Evolutionary conservation across 2,888 invertebrate genomes (phyloP).

Genomic region (Drosophila mettleri): DNA sequence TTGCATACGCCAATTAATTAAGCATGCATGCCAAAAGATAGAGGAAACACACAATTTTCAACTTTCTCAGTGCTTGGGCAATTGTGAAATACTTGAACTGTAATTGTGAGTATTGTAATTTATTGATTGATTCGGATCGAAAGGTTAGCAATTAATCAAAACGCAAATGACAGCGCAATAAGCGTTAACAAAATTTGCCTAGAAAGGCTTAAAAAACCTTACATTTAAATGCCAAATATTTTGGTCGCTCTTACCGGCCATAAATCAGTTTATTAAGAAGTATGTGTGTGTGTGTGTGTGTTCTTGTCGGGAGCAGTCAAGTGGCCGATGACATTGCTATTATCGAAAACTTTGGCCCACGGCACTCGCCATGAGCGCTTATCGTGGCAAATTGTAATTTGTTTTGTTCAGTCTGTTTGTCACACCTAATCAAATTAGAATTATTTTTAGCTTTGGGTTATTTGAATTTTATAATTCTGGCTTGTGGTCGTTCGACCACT

Average conservation of each 20-base stretch:
- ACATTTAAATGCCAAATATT: slow-evolving; percentile 25
- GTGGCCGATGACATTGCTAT: slow-evolving; percentile 23
- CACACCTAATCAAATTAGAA: slow-evolving; percentile 12
- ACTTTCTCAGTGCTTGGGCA: slow-evolving; percentile 14
- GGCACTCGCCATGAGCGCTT: slow-evolving; percentile 20
- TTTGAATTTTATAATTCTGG: neutral
- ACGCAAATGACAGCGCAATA: slow-evolving; percentile 7
- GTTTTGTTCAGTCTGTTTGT: slow-evolving; percentile 10
- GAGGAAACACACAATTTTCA: slow-evolving; percentile 9
- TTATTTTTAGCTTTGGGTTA: neutral
- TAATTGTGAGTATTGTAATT: slow-evolving; percentile 20
- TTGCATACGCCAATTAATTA: slow-evolving; percentile 23
- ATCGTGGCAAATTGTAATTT: slow-evolving; percentile 28
- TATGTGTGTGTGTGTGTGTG: neutral
- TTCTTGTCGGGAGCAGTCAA: slow-evolving; percentile 29
- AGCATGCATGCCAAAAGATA: slow-evolving; percentile 16
- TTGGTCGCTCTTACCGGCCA: neutral
- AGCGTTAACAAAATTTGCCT: neutral
- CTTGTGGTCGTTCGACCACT: neutral
- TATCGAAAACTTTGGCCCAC: slow-evolving; percentile 40
- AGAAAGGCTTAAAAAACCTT: neutral
- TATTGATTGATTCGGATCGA: slow-evolving; percentile 23
- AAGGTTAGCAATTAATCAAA: slow-evolving; percentile 21
- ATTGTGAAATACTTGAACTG: slow-evolving; percentile 26
- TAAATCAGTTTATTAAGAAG: slow-evolving; percentile 22